Percentiles rank a stretch among this genome's conserved stretches.
Conservation (phyloP, 2,888 invertebrate genomes). For the Tanypteryx hageni region DNA sequence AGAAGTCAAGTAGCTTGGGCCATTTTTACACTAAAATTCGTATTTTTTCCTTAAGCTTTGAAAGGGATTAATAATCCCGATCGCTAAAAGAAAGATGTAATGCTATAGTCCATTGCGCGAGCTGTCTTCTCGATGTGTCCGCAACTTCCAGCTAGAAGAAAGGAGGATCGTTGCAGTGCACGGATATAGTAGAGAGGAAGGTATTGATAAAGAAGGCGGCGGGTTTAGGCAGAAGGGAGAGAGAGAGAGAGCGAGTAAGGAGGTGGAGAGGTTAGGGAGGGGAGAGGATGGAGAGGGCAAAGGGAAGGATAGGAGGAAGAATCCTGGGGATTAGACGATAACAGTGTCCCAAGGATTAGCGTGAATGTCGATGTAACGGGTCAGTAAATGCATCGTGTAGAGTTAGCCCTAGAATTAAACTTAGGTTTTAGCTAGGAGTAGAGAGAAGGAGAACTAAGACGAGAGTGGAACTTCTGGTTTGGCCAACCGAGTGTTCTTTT, state of each 20-base stretch:
- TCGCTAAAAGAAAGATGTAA: neutral
- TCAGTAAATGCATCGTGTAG: slow-evolving; percentile 11
- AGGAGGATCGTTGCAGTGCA: neutral
- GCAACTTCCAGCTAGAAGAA: neutral
- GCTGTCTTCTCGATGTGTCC: neutral
- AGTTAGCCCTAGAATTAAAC: slow-evolving; percentile 22
- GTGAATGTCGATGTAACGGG: slow-evolving; percentile 36
- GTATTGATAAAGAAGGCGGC: neutral
- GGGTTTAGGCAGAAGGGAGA: neutral
- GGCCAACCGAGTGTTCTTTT: neutral
- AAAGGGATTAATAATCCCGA: slow-evolving; percentile 39
- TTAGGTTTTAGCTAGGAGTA: neutral
- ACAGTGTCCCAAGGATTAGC: slow-evolving; percentile 18
- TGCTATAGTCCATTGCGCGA: neutral
- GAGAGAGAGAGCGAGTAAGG: neutral
- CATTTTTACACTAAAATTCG: neutral
- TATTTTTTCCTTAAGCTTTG: neutral
- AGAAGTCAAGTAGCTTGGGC: neutral
- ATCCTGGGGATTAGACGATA: neutral
- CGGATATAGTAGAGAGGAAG: neutral
- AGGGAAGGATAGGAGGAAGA: neutral
- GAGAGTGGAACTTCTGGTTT: neutral
- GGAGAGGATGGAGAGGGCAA: neutral
- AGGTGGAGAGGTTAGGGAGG: too few species aligned
- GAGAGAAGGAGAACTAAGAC: neutral